Evolutionary conservation across 1,140 invertebrate species (phyloP).

Genomic region (Berghia stephanieae): DNA sequence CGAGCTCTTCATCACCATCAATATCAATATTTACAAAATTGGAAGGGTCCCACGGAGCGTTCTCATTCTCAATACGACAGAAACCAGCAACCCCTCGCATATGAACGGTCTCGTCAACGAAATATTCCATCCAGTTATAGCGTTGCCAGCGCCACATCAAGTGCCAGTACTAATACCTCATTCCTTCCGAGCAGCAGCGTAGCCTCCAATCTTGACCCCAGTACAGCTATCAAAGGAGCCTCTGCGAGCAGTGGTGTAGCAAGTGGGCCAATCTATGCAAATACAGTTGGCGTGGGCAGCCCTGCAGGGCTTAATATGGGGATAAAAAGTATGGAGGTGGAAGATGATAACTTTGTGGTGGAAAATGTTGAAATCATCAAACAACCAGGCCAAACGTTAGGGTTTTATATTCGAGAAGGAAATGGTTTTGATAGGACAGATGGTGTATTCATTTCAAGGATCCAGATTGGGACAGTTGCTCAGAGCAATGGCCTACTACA

Average conservation of each 20-base stretch:
- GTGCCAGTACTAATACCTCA: background rate
- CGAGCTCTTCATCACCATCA: background rate
- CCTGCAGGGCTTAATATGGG: slow-evolving; percentile 60
- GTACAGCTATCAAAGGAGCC: no score
- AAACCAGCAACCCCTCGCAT: background rate
- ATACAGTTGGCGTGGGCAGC: background rate
- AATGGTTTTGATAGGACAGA: slow-evolving; percentile 92
- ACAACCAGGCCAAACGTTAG: slow-evolving; percentile 96
- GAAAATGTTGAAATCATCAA: slow-evolving; percentile 99
- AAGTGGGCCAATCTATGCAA: slow-evolving; percentile 12
- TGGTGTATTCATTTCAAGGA: slow-evolving; percentile 98
- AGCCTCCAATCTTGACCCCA: no score
- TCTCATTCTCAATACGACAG: no score
- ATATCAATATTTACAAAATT: no score
- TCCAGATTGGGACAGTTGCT: slow-evolving; percentile 78
- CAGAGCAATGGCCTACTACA: slow-evolving; percentile 95
- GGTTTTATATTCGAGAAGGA: slow-evolving; percentile 96
- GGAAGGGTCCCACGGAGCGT: no score
- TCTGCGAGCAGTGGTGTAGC: no score
- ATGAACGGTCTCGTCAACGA: background rate
- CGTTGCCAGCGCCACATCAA: background rate
- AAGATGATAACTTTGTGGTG: slow-evolving; percentile 71
- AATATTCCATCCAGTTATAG: background rate
- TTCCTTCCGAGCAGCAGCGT: no score
- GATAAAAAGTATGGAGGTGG: slow-evolving; percentile 63